Base-by-base conservation (phyloP, 1,140 invertebrate genomes). In the Calosoma granatense region DNA sequence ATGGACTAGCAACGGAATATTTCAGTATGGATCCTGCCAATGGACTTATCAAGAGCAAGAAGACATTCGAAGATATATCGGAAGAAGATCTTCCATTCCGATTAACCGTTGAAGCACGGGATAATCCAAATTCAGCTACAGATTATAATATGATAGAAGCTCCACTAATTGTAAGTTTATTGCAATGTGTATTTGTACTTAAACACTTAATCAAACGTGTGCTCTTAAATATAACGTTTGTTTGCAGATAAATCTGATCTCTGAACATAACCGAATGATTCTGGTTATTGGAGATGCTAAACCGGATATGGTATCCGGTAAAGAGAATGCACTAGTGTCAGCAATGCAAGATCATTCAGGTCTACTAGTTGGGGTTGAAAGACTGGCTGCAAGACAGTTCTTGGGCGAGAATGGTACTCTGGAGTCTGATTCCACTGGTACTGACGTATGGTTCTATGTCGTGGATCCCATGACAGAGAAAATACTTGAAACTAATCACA, bases 381-480 rank as follows among this genome's bases (percentile, higher is more conserved):
- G 84, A 59, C 76, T 93, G 14, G 82, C 83, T 1, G 76, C 81
- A 2, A 78, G 83, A 41, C 82, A 87, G 61, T 82, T 77, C 56
- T 70, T 85, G 15, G 78, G 80, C 20, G 78, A 81, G 56, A 92
- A 91, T 67, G 83, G 84, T 2, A 88, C 85, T 0, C 68, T 92
- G 2, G 82, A 88, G 61, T 80, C 76, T 15, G 86, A 90, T 68
- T 73, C 79, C 0, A 74, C 80, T n/a, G 86, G 85, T 4, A 91
- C 90, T 0, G 89, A 92, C 65, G 78, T 93, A 1, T 92, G 88
- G 87, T 86, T 94, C 68, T 93, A 92, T 62, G 76, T 86, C 0
- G 77, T 94, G 17, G 88, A 94, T 75, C 90, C 90, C 0, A 77
- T 77, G 22, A 87, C 81, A 0, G 88, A 90, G 55, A 78, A 73